A percentile compares a stretch with the other conserved stretches of the same genome.
phyloP scores from a whole-genome alignment of 1,140 invertebrate genomes.

The Parasteatoda tepidariorum region DNA sequence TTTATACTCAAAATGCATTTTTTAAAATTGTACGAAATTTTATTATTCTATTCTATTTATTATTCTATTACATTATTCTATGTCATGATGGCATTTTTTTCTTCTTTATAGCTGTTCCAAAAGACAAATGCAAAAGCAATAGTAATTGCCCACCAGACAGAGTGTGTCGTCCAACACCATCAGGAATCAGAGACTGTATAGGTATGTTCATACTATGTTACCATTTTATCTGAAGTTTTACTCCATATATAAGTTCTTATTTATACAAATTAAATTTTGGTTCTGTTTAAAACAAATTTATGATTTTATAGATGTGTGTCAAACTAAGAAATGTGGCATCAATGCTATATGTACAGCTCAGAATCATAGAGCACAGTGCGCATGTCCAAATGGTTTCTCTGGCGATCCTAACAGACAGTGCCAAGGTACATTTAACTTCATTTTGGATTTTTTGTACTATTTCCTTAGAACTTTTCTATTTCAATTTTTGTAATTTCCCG shows the following conservation, averaged over 20 bases:
- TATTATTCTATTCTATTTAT: too few relatives aligned
- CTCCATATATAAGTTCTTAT: constrained; percentile 71
- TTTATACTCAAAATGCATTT: too few relatives aligned
- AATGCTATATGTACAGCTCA: constrained; percentile 86
- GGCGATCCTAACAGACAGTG: constrained; percentile 75
- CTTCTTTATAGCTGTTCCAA: constrained; percentile 70
- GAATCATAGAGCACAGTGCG: constrained; percentile 81
- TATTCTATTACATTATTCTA: too few relatives aligned
- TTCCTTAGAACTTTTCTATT: too few relatives aligned
- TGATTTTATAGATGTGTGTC: constrained; percentile 79
- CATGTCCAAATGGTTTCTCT: constrained; percentile 82
- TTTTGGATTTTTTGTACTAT: too few relatives aligned
- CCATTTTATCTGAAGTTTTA: constrained; percentile 72
- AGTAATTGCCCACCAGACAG: constrained; percentile 63
- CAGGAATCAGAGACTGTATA: constrained; percentile 71
- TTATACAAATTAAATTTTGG: constrained; percentile 72
- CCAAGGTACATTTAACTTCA: constrained; percentile 69
- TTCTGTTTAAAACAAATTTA: constrained; percentile 76
- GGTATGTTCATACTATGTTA: constrained; percentile 73
- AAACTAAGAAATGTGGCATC: constrained; percentile 77
- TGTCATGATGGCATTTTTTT: too few relatives aligned
- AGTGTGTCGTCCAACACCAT: constrained; percentile 58
- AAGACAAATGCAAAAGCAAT: constrained; percentile 72
- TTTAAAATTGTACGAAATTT: too few relatives aligned
- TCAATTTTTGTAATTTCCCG: too few relatives aligned